phyloP scores from a whole-genome alignment of 2,888 invertebrate species.

The Eupithecia tripunctaria region DNA sequence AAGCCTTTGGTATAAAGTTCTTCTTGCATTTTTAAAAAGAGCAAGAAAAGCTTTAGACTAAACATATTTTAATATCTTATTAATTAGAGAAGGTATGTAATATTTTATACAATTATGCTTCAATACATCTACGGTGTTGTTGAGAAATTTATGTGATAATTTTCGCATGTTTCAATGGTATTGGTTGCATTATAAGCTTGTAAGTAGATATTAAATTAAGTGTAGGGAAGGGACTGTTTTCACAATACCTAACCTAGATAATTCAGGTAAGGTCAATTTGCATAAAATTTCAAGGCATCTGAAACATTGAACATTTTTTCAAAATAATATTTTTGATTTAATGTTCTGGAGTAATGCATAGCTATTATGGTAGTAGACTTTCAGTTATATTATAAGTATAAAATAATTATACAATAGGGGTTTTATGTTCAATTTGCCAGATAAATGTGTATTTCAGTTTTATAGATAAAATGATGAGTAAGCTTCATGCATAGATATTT shows the following conservation, averaged over 20 bases:
- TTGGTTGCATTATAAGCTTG: not conserved
- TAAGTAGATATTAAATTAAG: not conserved
- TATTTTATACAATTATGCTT: conserved; percentile 10
- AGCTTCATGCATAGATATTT: conserved; percentile 26
- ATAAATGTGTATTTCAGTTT: conserved; percentile 31
- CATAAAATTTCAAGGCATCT: not conserved
- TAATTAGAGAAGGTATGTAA: conserved; percentile 11
- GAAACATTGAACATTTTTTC: not conserved
- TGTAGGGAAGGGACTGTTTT: not conserved
- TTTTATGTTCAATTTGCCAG: conserved; percentile 26
- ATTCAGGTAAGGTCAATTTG: not conserved
- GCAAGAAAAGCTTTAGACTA: conserved; percentile 23
- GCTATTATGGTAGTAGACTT: not conserved
- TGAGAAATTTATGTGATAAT: not conserved
- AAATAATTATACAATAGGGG: conserved; percentile 1
- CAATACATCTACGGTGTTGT: not conserved
- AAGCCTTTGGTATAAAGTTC: conserved; percentile 14
- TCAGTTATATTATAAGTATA: conserved; percentile 15
- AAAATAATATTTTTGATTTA: not conserved
- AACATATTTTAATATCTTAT: conserved; percentile 28
- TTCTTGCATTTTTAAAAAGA: conserved; percentile 21
- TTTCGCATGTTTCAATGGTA: not conserved
- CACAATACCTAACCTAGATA: not conserved
- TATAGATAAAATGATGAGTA: conserved; percentile 20
- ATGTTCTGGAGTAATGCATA: not conserved